Conservation (phyloP, 2,888 invertebrate genomes). For the Prosapia bicincta region DNA sequence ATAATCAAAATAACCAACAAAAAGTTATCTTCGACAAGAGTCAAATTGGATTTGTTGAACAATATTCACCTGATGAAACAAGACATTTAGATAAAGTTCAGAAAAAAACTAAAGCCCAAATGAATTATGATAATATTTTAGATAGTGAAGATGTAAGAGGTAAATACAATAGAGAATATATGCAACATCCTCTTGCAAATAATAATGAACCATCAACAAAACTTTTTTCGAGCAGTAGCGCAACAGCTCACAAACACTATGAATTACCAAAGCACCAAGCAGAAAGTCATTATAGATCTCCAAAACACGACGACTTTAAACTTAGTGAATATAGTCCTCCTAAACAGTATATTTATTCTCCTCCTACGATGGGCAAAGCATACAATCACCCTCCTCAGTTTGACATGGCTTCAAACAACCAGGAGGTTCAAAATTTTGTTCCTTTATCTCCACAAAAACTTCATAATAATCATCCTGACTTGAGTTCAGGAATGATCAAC, state of each 20-base stretch:
- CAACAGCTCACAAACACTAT: conserved; percentile 9
- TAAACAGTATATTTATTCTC: conserved; percentile 19
- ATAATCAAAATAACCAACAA: not conserved
- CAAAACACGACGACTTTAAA: not conserved
- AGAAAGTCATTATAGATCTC: not conserved
- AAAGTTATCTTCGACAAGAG: not conserved
- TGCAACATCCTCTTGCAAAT: not conserved
- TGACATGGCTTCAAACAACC: not conserved
- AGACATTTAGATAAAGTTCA: not conserved
- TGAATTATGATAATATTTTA: not conserved
- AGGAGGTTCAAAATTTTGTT: not conserved
- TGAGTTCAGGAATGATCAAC: not conserved
- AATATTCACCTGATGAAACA: not conserved
- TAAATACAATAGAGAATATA: not conserved
- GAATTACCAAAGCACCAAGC: not conserved
- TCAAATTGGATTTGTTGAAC: not conserved
- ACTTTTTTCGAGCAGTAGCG: conserved; percentile 16
- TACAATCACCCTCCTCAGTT: not conserved
- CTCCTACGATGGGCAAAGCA: not conserved
- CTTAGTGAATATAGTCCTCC: conserved; percentile 17
- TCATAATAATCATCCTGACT: not conserved
- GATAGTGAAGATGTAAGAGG: not conserved
- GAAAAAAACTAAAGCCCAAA: not conserved
- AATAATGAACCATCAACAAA: not conserved
- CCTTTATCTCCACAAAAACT: not conserved